These are phyloP conservation scores for Scylla paramamosain DNA, from an alignment of 1,140 invertebrate species.

Conservation along the genomic window DNA sequence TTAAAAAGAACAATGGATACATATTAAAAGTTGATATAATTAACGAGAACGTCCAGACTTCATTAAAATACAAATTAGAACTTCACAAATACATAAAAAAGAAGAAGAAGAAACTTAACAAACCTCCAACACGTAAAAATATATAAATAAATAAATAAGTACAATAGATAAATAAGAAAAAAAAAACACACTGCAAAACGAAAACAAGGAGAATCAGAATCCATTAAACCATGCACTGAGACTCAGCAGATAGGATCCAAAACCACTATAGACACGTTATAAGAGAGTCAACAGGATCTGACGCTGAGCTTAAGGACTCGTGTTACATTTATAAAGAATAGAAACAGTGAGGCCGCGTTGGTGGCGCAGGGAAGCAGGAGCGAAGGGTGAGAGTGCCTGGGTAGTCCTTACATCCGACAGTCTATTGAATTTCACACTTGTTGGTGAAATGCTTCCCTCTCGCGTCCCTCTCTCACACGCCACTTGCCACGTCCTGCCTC, in stretches of 20 bases:
- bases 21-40: too few relatives aligned
- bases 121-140: too few relatives aligned
- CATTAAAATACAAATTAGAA: too few relatives aligned
- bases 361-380: neutral
- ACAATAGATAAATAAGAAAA: too few relatives aligned
- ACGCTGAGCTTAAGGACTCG: neutral
- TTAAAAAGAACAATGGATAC: too few relatives aligned
- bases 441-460: neutral
- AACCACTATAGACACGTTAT: neutral
- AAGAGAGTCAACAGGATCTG: neutral
- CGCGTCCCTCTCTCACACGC: neutral
- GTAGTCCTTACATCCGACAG: neutral
- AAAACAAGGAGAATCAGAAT: neutral
- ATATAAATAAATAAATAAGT: too few relatives aligned
- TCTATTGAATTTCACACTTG: constrained; percentile 14
- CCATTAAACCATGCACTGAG: neutral
- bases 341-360: too few relatives aligned
- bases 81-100: too few relatives aligned
- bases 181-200: too few relatives aligned
- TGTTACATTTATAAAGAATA: neutral
- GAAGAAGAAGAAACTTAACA: too few relatives aligned
- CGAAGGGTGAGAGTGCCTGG: neutral
- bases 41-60: too few relatives aligned
- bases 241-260: neutral
- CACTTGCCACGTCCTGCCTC: too few relatives aligned